Evolutionary conservation across 2,888 invertebrate species (phyloP), one percentile per base, ranked within the genome.

Genomic region (Pterobdella sp.): DNA sequence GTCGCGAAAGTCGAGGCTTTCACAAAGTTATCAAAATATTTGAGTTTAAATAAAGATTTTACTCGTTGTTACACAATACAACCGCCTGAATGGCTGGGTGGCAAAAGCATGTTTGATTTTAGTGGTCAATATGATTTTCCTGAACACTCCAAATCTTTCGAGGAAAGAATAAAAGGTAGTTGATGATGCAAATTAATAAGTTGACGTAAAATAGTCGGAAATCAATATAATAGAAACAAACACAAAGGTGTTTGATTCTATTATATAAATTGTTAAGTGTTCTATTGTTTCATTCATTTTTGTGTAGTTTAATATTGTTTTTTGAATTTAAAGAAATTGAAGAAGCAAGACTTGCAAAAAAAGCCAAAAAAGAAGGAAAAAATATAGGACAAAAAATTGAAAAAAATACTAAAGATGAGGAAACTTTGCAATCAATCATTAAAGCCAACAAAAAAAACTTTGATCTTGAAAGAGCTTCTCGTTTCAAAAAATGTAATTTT

Each of bases 81-180:
- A 63, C 76, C 76, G 4, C 76, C 76, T 31, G 73, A 67, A 65
- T 76, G 72, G 74, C 32, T 76, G 35, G 76, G 76, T 29, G 74
- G 74, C n/a, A 74, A 74, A 64, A 60, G 31, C 35, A n/a, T 31
- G 7, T 32, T 70, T 26, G 36, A 67, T 22, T 64, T 42, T 22
- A 31, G 26, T 37, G 65, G 68, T 26, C 14, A 42, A 34, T 68
- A 32, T 63, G 65, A 60, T 14, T 74, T 68, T 72, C 70, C 69
- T 0, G 72, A 73, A 64, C 32, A 73, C 36, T 64, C 70, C 4
- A 36, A 73, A 36, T 68, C 68, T 18, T 73, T 74, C 37, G 60
- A 73, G 37, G 73, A 73, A 56, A 42, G 72, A 70, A n/a, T 75
- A 70, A 52, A 73, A 75, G 49, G 75, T 73, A 49, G 10, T 42